These are phyloP conservation scores for Ardeotis arabs DNA, from an alignment of 2,113 vertebrate genomes.

Conservation along the genomic window DNA sequence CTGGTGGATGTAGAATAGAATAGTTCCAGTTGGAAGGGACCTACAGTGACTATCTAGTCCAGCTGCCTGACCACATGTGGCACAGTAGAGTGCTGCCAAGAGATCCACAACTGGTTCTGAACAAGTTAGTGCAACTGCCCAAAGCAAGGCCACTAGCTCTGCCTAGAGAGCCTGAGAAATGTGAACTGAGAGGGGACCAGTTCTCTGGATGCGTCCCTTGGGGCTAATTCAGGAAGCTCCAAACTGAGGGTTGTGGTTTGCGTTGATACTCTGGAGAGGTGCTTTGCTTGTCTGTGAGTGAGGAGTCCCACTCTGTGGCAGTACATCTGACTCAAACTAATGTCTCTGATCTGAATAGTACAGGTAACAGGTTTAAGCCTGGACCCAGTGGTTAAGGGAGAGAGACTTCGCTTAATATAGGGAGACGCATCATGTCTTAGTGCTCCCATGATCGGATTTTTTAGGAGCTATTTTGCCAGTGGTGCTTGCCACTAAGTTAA, in stretches of 20 bases:
- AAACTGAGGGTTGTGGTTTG: background rate
- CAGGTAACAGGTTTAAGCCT: background rate
- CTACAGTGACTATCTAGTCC: background rate
- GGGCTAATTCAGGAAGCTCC: background rate
- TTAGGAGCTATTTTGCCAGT: background rate
- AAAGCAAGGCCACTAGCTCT: background rate
- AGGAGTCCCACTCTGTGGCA: background rate
- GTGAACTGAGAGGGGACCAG: fast-evolving
- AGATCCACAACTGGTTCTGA: background rate
- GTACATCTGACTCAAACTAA: background rate
- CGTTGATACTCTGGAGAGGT: background rate
- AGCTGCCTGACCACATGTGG: background rate
- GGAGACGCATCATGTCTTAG: background rate
- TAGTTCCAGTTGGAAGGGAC: background rate
- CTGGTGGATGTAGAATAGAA: background rate
- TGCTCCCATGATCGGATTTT: background rate
- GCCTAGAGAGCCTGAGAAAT: background rate
- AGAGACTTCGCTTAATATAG: background rate
- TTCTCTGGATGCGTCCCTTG: background rate
- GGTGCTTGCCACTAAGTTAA: background rate
- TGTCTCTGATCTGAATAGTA: background rate
- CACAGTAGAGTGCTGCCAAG: background rate
- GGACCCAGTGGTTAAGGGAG: background rate
- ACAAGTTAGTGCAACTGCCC: background rate
- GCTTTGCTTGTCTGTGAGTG: background rate